phyloP scores from a whole-genome alignment of 2,797 vertebrate species.

The Chiroxiphia lanceolata region DNA sequence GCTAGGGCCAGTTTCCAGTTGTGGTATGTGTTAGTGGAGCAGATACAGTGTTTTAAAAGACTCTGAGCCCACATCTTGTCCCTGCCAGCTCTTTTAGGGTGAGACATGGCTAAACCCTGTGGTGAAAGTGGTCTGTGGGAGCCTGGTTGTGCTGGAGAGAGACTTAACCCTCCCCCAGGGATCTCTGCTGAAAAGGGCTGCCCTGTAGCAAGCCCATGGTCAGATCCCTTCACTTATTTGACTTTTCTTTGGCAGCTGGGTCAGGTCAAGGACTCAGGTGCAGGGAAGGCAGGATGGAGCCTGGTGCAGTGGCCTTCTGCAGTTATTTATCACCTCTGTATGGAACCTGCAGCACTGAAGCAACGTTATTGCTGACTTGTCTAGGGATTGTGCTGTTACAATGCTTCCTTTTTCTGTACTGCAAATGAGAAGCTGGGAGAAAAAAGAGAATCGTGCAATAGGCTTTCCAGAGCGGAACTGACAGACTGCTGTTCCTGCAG shows the following conservation, averaged over 20 bases:
- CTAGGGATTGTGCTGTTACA: not conserved
- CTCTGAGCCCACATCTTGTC: not conserved
- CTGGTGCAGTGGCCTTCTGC: not conserved
- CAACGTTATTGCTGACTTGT: not conserved
- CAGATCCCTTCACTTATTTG: not conserved
- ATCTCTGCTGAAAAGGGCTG: not conserved
- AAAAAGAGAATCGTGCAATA: not conserved
- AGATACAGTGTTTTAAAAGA: not conserved
- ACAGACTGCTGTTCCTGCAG: not conserved
- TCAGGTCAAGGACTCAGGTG: not conserved
- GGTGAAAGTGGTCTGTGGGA: not conserved
- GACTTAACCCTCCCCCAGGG: not conserved
- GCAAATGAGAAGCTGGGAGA: not conserved
- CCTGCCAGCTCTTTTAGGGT: not conserved
- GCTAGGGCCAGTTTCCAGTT: not conserved
- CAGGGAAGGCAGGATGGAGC: not conserved
- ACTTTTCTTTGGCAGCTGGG: not conserved
- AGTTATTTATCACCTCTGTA: not conserved
- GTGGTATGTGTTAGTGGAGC: not conserved
- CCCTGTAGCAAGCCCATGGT: fast-evolving
- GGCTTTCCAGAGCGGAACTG: constrained; percentile 1
- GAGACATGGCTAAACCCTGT: fast-evolving
- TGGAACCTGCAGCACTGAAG: not conserved
- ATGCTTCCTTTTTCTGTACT: not conserved
- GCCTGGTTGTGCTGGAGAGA: not conserved